These are phyloP conservation scores for Sminthurinus signatus DNA, from an alignment of 1,140 invertebrate species.

Conservation along the genomic window DNA sequence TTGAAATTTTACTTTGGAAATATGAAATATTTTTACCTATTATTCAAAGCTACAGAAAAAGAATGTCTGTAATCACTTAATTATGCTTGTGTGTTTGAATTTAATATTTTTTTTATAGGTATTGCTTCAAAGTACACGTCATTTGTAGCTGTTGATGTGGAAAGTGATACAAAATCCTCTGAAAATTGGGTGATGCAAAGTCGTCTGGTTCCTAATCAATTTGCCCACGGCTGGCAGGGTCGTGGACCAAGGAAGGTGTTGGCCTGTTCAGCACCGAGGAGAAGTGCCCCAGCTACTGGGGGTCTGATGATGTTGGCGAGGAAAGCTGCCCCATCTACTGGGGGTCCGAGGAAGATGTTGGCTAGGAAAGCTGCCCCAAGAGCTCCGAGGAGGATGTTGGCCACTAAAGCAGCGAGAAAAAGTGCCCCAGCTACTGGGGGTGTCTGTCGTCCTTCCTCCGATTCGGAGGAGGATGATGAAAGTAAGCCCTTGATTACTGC, in stretches of 20 bases:
- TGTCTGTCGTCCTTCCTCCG: too few relatives aligned
- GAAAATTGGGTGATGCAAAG: slow-evolving; percentile 40
- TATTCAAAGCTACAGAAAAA: too few relatives aligned
- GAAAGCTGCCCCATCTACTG: neutral
- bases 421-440: neutral
- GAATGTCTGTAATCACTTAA: too few relatives aligned
- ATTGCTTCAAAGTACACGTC: slow-evolving; percentile 40
- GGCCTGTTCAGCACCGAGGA: neutral
- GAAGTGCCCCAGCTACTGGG: too few relatives aligned
- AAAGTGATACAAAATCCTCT: slow-evolving; percentile 7
- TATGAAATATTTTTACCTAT: too few relatives aligned
- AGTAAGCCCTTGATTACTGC: too few relatives aligned
- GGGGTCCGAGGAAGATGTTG: neutral
- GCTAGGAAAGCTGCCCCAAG: neutral
- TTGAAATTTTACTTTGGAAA: too few relatives aligned
- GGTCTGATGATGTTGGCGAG: too few relatives aligned
- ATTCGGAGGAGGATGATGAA: too few relatives aligned
- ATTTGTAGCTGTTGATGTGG: slow-evolving; percentile 39
- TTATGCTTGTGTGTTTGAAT: neutral
- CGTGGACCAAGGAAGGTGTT: neutral
- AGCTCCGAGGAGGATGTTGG: neutral
- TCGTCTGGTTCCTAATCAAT: slow-evolving; percentile 36
- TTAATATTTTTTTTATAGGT: slow-evolving; percentile 25
- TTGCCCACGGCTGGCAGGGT: slow-evolving; percentile 40
- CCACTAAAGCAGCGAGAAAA: neutral